These are phyloP conservation scores for Drosophila histrio DNA, from an alignment of 2,888 invertebrate species.

Conservation along the genomic window DNA sequence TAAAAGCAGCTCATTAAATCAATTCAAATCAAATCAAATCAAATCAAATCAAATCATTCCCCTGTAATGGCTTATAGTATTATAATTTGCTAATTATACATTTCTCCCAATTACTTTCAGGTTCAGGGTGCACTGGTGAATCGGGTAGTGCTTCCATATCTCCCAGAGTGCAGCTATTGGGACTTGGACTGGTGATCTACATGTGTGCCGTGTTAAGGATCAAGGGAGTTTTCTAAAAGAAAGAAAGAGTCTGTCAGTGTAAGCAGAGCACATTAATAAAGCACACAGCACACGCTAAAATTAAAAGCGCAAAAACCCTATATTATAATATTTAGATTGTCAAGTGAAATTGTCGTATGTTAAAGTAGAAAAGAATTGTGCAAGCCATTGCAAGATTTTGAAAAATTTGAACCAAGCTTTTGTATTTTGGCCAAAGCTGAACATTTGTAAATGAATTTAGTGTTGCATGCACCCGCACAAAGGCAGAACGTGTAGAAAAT, in stretches of 20 bases:
- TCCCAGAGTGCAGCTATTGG: constrained; percentile 50
- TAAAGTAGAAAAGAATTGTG: constrained; percentile 33
- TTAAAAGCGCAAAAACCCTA: constrained; percentile 26
- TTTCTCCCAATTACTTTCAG: constrained; percentile 52
- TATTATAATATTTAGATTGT: constrained; percentile 56
- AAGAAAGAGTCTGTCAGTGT: constrained; percentile 55
- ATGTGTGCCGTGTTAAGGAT: constrained; percentile 46
- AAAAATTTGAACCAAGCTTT: constrained; percentile 44
- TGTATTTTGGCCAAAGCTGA: constrained; percentile 60
- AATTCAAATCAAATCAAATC: constrained; percentile 46
- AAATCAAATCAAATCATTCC: constrained; percentile 47
- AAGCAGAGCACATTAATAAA: constrained; percentile 29
- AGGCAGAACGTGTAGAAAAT: constrained; percentile 32
- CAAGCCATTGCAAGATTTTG: constrained; percentile 46
- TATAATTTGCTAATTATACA: constrained; percentile 7
- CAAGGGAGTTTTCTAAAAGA: constrained; percentile 72
- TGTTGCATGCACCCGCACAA: constrained; percentile 57
- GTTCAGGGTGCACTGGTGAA: constrained; percentile 67
- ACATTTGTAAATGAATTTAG: constrained; percentile 73
- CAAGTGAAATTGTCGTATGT: constrained; percentile 32
- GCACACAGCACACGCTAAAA: constrained; percentile 29
- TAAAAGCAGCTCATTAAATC: constrained; percentile 30
- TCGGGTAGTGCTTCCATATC: constrained; percentile 72
- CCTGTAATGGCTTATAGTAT: neutral
- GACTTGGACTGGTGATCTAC: constrained; percentile 53